These are phyloP conservation scores for Papilio elwesi DNA, from an alignment of 2,888 invertebrate genomes.

Conservation along the genomic window DNA sequence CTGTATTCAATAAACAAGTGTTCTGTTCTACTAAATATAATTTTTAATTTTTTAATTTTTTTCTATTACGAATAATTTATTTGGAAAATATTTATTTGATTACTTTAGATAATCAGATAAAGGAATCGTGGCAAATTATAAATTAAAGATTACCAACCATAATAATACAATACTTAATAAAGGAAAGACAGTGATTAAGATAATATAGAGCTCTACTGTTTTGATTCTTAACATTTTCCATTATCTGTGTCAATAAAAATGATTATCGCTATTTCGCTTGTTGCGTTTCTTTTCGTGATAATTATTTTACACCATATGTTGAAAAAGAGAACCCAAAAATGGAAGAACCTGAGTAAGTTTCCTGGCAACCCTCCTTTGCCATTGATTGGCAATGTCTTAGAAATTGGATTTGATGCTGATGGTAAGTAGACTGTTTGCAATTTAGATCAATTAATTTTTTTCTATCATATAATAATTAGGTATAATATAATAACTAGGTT, in stretches of 20 bases:
- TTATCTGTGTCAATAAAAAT: conserved; percentile 40
- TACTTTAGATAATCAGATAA: conserved; percentile 9
- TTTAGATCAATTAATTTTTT: background rate
- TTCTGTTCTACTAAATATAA: background rate
- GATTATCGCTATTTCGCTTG: conserved; percentile 46
- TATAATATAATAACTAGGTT: too few species aligned
- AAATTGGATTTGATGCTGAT: conserved; percentile 59
- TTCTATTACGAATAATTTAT: background rate
- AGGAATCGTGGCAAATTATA: conserved; percentile 20
- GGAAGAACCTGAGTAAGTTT: conserved; percentile 54
- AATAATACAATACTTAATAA: background rate
- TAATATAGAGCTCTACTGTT: background rate
- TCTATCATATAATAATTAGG: too few species aligned
- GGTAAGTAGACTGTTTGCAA: conserved; percentile 48
- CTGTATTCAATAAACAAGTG: background rate
- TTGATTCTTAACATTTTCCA: background rate
- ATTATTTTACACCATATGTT: conserved; percentile 46
- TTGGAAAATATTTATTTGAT: conserved; percentile 3
- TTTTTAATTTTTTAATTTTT: background rate
- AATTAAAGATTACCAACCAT: conserved; percentile 10
- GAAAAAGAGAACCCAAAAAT: conserved; percentile 46
- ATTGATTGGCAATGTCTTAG: conserved; percentile 63
- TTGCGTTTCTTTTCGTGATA: conserved; percentile 47
- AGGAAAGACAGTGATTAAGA: conserved; percentile 7
- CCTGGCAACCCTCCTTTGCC: conserved; percentile 57